A percentile compares a stretch with the other conserved stretches of the same genome.
Conservation (phyloP, 2,888 invertebrate genomes). For the Cantharis rustica region DNA sequence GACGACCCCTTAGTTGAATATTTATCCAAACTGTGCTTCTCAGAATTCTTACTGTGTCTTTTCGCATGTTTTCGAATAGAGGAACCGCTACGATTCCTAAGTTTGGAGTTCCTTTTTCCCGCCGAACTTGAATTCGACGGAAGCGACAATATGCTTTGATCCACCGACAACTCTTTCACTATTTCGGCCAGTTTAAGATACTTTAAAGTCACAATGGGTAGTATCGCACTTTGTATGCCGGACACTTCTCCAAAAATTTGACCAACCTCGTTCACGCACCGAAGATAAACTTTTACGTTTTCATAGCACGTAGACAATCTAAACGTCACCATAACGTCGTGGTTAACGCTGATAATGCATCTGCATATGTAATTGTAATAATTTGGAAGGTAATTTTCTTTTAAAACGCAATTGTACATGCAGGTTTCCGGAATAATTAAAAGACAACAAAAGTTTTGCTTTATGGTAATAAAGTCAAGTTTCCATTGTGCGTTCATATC, state of each 20-base stretch:
- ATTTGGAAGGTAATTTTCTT: conserved; percentile 37
- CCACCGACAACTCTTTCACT: background rate
- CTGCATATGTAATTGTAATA: conserved; percentile 32
- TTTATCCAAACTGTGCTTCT: background rate
- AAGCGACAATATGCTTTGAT: background rate
- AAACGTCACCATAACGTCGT: conserved; percentile 32
- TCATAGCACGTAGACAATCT: conserved; percentile 32
- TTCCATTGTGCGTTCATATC: conserved; percentile 40
- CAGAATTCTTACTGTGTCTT: background rate
- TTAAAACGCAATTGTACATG: conserved; percentile 12
- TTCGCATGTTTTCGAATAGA: background rate
- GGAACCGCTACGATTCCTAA: background rate
- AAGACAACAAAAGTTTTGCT: conserved; percentile 13
- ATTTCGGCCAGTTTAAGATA: background rate
- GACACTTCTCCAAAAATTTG: conserved; percentile 28
- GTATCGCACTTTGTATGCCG: conserved; percentile 31
- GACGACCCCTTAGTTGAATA: background rate
- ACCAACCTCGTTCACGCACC: conserved; percentile 28
- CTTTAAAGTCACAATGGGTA: conserved; percentile 29
- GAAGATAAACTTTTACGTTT: conserved; percentile 32
- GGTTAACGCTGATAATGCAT: conserved; percentile 32
- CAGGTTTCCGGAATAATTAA: conserved; percentile 28
- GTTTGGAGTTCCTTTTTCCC: background rate
- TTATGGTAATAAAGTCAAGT: conserved; percentile 38
- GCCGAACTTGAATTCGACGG: background rate